phyloP scores from a whole-genome alignment of 2,113 vertebrate species.

The Podocnemis expansa region DNA sequence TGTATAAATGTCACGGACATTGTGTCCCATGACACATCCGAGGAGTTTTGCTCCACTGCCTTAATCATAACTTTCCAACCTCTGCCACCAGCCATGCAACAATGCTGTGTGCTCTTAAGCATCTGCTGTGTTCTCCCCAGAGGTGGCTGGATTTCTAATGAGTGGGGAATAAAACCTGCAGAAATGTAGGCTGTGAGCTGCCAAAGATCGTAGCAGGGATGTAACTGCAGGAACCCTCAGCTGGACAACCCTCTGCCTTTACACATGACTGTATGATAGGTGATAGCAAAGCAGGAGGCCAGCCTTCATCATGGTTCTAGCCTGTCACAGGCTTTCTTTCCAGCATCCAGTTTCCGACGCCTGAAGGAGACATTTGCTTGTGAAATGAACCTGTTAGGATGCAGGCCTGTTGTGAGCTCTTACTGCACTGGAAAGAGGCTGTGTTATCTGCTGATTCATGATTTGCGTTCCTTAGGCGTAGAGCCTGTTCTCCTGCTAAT shows the following conservation, averaged over 20 bases:
- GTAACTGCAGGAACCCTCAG: not conserved
- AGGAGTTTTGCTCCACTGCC: not conserved
- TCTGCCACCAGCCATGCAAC: too few relatives aligned
- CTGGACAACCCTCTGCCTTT: not conserved
- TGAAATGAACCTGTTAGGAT: not conserved
- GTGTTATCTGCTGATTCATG: not conserved
- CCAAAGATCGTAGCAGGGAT: not conserved
- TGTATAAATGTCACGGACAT: not conserved
- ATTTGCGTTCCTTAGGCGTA: not conserved
- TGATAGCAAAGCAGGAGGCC: not conserved
- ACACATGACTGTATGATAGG: not conserved
- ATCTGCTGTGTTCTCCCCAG: not conserved
- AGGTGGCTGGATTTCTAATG: not conserved
- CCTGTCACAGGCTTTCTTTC: not conserved
- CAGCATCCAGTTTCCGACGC: not conserved
- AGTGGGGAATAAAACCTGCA: not conserved
- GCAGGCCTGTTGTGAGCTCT: not conserved
- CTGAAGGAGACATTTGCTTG: not conserved
- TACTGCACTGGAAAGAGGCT: not conserved
- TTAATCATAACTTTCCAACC: not conserved
- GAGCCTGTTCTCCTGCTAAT: not conserved
- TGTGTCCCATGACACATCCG: not conserved
- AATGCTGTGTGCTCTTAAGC: too few relatives aligned
- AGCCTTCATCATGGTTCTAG: not conserved
- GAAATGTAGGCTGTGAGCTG: not conserved